A percentile compares a stretch with the other conserved stretches of the same genome.
These are phyloP conservation scores for Todiramphus chloris DNA, from an alignment of 2,113 vertebrate species.

Conservation along the genomic window DNA sequence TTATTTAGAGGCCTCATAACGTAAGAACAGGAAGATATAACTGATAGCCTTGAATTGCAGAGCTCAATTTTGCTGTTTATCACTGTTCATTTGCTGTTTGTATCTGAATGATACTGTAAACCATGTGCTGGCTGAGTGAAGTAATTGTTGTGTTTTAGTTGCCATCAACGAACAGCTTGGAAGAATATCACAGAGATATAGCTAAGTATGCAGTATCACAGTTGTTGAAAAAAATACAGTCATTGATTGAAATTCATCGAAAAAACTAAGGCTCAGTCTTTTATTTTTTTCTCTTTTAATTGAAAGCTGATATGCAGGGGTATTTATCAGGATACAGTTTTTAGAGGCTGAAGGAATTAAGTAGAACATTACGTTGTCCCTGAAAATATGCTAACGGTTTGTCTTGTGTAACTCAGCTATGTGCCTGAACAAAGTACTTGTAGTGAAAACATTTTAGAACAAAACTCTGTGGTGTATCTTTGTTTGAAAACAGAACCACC, in stretches of 20 bases:
- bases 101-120: background rate
- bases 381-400: background rate
- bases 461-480: conserved; percentile 14
- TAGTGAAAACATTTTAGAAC: background rate
- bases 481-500: conserved; percentile 82
- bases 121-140: background rate
- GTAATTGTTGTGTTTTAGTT: background rate
- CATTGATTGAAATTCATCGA: background rate
- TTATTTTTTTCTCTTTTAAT: background rate
- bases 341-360: background rate
- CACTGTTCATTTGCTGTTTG: background rate
- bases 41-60: background rate
- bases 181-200: background rate
- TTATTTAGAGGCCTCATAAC: background rate
- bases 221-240: background rate
- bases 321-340: background rate
- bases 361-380: background rate
- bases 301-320: background rate
- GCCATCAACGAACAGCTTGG: background rate
- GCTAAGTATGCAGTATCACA: background rate
- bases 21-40: background rate
- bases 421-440: background rate
- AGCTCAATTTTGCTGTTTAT: background rate
- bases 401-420: background rate
- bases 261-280: background rate